Evolutionary conservation across 2,797 vertebrate genomes (phyloP).

Genomic region (Gobionotothen gibberifrons): DNA sequence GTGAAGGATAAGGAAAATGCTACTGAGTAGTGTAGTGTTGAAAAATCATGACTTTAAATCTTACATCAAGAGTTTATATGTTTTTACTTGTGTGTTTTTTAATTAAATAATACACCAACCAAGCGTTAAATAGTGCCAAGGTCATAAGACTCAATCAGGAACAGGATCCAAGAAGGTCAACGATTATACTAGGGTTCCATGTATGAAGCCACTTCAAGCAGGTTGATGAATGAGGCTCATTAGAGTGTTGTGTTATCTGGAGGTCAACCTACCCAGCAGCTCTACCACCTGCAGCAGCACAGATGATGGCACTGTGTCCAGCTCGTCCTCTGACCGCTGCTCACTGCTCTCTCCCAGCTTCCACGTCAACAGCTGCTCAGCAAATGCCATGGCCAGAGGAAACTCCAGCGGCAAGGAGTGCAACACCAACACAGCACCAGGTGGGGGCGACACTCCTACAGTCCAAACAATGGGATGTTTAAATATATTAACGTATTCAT

Average conservation of each 20-base stretch:
- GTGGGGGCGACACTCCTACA: constrained; percentile 95
- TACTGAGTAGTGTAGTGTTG: background rate
- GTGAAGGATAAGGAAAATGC: too few species aligned
- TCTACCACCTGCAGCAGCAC: constrained; percentile 96
- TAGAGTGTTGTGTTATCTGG: background rate
- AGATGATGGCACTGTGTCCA: constrained; percentile 91
- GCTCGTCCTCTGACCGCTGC: constrained; percentile 89
- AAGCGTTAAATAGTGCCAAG: background rate
- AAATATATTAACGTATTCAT: background rate
- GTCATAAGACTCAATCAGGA: background rate
- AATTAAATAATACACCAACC: background rate
- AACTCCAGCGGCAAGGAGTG: constrained; percentile 98
- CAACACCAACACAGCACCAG: constrained; percentile 92
- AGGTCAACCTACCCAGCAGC: constrained; percentile 88
- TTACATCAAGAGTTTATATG: background rate
- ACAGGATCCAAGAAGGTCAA: background rate
- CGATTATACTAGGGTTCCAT: background rate
- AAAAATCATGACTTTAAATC: background rate
- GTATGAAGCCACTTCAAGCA: background rate
- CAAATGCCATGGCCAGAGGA: constrained; percentile 95
- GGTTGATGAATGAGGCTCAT: background rate
- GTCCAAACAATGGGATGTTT: constrained; percentile 3
- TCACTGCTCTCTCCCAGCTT: constrained; percentile 88
- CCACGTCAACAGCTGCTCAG: constrained; percentile 96
- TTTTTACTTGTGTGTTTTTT: background rate